Percentiles rank a stretch among this genome's conserved stretches.
phyloP scores from a whole-genome alignment of 2,888 invertebrate genomes.

The Agriopis leucophaearia region DNA sequence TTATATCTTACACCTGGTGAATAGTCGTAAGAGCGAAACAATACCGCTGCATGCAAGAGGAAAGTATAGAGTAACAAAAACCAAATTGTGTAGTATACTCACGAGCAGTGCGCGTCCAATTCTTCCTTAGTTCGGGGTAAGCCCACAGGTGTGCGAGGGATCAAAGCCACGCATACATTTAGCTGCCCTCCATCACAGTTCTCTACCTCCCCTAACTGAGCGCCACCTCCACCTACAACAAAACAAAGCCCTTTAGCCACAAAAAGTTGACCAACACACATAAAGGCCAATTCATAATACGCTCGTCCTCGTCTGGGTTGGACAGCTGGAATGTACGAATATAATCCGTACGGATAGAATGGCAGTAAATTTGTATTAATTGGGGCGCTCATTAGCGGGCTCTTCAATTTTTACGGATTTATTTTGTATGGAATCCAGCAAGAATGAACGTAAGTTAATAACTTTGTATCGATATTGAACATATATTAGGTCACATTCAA shows the following conservation, averaged over 20 bases:
- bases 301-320: not conserved
- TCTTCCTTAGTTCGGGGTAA: constrained; percentile 72
- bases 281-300: not conserved
- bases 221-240: constrained; percentile 66
- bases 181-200: constrained; percentile 71
- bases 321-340: not conserved
- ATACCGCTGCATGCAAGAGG: not conserved
- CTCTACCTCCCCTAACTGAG: constrained; percentile 68
- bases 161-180: constrained; percentile 66
- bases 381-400: not conserved
- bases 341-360: not conserved
- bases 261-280: constrained; percentile 26
- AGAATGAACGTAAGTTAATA: no score
- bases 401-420: not conserved
- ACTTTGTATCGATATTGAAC: not conserved
- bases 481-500: no score
- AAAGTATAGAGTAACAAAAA: not conserved
- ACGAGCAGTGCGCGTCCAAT: constrained; percentile 77
- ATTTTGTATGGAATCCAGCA: not conserved
- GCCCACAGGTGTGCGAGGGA: constrained; percentile 74
- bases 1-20: not conserved
- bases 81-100: constrained; percentile 46
- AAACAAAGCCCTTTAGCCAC: constrained; percentile 25
- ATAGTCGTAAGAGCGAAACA: not conserved
- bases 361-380: not conserved